Conservation (phyloP, 2,888 invertebrate genomes). For the Ectemnius cavifrons region DNA sequence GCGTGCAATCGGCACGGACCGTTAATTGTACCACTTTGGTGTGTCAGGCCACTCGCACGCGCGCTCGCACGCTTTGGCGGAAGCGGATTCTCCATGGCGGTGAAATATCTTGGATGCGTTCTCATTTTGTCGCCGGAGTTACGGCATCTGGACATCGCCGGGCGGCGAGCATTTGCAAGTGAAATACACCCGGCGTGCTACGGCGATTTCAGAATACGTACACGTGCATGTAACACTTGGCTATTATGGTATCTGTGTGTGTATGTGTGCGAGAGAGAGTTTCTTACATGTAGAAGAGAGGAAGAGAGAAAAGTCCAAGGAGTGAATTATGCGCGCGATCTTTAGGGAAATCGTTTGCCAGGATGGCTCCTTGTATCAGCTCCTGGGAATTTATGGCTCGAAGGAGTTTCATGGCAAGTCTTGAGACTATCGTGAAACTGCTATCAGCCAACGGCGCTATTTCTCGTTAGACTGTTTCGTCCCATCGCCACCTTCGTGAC, state of each 20-base stretch:
- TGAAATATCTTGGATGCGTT: slow-evolving; percentile 22
- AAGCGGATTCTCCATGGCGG: background rate
- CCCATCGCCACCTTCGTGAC: no score
- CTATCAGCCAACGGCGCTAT: no score
- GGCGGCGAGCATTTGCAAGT: slow-evolving; percentile 32
- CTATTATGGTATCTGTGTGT: no score
- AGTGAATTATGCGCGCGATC: slow-evolving; percentile 35
- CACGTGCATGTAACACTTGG: background rate
- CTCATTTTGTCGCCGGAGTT: slow-evolving; percentile 9
- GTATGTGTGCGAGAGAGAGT: background rate
- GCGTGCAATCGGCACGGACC: background rate
- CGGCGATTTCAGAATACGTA: slow-evolving; percentile 35
- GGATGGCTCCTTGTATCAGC: background rate
- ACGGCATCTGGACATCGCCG: slow-evolving; percentile 55
- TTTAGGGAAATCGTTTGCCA: background rate
- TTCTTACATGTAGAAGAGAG: background rate
- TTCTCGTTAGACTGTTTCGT: no score
- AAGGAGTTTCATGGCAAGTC: no score
- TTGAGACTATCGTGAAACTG: no score
- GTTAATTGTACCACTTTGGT: slow-evolving; percentile 6
- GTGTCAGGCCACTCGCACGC: no score
- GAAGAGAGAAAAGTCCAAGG: slow-evolving; percentile 20
- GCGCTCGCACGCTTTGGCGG: background rate
- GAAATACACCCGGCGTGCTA: slow-evolving; percentile 18
- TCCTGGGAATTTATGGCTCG: no score